Conservation (phyloP, 2,113 vertebrate species). For the Ceyx melanurus region DNA sequence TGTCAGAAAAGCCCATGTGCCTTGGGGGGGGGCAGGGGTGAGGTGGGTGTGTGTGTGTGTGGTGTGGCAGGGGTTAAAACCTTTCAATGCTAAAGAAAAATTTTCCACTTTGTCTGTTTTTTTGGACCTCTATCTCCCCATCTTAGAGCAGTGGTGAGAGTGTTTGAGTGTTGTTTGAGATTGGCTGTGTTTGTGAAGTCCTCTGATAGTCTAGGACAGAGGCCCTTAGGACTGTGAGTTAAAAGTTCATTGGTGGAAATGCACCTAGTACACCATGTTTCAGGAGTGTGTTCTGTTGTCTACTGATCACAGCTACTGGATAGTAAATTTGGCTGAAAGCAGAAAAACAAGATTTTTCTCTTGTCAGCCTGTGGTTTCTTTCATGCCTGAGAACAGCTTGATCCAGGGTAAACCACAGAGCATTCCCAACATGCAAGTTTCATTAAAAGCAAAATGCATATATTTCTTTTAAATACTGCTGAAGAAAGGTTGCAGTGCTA, state of each 20-base stretch:
- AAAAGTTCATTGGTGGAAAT: background rate
- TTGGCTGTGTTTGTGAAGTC: background rate
- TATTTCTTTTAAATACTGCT: background rate
- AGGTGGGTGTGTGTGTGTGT: too few relatives aligned
- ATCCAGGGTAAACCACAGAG: background rate
- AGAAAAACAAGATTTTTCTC: background rate
- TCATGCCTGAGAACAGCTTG: background rate
- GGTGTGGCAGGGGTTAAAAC: background rate
- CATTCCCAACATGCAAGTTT: background rate
- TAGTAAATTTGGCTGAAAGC: background rate
- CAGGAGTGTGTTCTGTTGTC: background rate
- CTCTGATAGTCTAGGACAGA: background rate
- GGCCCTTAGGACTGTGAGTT: background rate
- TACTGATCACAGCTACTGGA: background rate
- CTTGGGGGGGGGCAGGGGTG: background rate
- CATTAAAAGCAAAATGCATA: background rate
- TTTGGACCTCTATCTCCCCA: background rate
- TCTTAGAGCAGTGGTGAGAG: background rate
- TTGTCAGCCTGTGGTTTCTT: background rate
- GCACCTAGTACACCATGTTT: background rate
- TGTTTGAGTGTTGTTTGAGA: background rate
- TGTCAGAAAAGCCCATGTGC: background rate
- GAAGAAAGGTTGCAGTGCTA: background rate
- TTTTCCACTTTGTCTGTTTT: background rate
- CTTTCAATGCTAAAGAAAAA: background rate